A percentile compares a stretch with the other conserved stretches of the same genome.
Evolutionary conservation across 30 jellyfish, hydroid and myxozoan species (phyloP).

Genomic region (Cassiopea andromeda): DNA sequence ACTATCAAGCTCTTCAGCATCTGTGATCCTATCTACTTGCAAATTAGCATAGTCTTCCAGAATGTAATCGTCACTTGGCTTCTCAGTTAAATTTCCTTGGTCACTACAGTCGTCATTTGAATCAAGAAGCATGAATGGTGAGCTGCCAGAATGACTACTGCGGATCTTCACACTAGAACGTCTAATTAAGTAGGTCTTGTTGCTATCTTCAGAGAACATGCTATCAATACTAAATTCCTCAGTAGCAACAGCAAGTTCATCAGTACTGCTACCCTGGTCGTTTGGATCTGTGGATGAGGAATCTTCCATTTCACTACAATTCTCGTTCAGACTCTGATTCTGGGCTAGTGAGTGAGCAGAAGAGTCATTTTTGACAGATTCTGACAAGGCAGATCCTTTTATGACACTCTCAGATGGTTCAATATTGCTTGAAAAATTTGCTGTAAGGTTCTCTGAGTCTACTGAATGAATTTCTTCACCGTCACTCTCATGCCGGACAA

Average conservation of each 20-base stretch:
- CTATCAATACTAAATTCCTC: constrained; percentile 60
- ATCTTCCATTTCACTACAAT: background rate
- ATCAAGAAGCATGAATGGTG: constrained; percentile 67
- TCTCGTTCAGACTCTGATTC: background rate
- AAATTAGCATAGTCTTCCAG: constrained; percentile 15
- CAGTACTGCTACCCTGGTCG: constrained; percentile 10
- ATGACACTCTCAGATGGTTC: background rate
- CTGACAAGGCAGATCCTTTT: constrained; percentile 35
- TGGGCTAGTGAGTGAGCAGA: background rate
- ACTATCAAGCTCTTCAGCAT: constrained; percentile 29
- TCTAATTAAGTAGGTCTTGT: constrained; percentile 44
- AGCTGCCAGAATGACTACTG: constrained; percentile 26
- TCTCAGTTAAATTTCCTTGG: background rate
- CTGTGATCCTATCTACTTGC: constrained; percentile 43
- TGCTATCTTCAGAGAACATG: constrained; percentile 54
- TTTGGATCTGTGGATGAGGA: background rate
- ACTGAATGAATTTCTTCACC: background rate
- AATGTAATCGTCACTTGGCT: constrained; percentile 6
- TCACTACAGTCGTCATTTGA: constrained; percentile 57
- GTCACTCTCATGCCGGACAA: background rate
- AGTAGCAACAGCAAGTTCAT: constrained; percentile 11
- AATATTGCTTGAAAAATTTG: background rate
- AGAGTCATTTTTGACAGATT: background rate
- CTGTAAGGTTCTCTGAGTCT: too few relatives aligned
- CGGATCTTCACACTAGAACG: constrained; percentile 43